Conservation (phyloP, 2,888 invertebrate species). For the Sisyra nigra region DNA sequence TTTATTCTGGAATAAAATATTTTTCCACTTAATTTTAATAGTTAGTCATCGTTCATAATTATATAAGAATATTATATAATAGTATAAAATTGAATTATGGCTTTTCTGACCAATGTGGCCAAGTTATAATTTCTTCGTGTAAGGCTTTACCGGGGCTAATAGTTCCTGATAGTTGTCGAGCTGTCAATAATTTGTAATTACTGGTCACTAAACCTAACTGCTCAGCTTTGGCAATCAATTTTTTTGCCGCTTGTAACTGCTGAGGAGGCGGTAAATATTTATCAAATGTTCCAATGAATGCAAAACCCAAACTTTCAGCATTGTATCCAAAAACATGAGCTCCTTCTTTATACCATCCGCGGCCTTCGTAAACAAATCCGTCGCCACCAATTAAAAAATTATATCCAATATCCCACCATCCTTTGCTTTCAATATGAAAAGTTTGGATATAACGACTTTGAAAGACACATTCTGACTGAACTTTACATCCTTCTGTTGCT, state of each 20-base stretch:
- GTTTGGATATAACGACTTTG: slow-evolving; percentile 40
- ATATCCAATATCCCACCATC: slow-evolving; percentile 47
- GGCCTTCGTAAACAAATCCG: slow-evolving; percentile 54
- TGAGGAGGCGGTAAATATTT: slow-evolving; percentile 27
- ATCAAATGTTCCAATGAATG: slow-evolving; percentile 48
- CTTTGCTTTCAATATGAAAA: slow-evolving; percentile 40
- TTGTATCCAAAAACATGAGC: slow-evolving; percentile 49
- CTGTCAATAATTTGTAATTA: slow-evolving; percentile 46
- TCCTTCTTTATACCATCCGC: slow-evolving; percentile 52
- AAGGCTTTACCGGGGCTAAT: slow-evolving; percentile 45
- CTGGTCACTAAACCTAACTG: slow-evolving; percentile 33
- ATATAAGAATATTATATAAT: too few relatives aligned
- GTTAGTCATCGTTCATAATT: too few relatives aligned
- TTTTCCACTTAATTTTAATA: too few relatives aligned
- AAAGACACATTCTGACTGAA: slow-evolving; percentile 36
- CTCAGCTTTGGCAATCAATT: slow-evolving; percentile 40
- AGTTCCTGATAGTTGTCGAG: slow-evolving; percentile 41
- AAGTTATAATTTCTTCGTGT: slow-evolving; percentile 38
- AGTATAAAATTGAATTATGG: slow-evolving; percentile 7
- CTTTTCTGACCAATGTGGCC: slow-evolving; percentile 40
- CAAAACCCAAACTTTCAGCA: slow-evolving; percentile 40
- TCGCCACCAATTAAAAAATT: slow-evolving; percentile 62
- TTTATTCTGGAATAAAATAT: too few relatives aligned
- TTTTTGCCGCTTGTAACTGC: slow-evolving; percentile 37
- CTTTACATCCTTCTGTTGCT: slow-evolving; percentile 33